phyloP scores from a whole-genome alignment of 1,140 invertebrate genomes.

The Papilio polytes region DNA sequence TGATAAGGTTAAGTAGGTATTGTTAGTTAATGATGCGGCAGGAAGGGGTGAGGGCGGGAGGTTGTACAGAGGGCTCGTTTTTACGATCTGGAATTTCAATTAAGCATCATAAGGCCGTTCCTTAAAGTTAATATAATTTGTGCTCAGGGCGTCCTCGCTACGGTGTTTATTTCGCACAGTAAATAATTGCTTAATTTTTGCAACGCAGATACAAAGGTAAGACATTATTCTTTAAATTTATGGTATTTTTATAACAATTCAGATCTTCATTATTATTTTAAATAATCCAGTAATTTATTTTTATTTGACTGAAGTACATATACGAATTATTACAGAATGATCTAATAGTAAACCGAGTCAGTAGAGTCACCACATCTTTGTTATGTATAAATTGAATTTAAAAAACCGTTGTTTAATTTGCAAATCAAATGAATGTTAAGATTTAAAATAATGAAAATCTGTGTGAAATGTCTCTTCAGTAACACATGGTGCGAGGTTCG shows the following conservation, averaged over 20 bases:
- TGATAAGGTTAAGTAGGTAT: neutral
- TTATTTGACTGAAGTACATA: too few relatives aligned
- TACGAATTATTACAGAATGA: too few relatives aligned
- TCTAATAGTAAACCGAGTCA: too few relatives aligned
- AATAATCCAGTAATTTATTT: neutral
- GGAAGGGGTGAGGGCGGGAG: neutral
- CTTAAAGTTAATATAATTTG: slow-evolving; percentile 13
- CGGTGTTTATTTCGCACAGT: neutral
- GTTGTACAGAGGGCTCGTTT: neutral
- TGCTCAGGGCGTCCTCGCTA: neutral
- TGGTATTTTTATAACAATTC: too few relatives aligned
- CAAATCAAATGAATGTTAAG: too few relatives aligned
- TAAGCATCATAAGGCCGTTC: neutral
- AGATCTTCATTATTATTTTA: too few relatives aligned
- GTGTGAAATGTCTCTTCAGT: neutral
- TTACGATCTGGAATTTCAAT: slow-evolving; percentile 26
- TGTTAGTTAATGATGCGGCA: neutral
- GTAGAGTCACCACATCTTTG: too few relatives aligned
- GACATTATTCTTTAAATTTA: neutral
- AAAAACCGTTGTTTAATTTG: too few relatives aligned
- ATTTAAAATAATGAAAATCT: neutral
- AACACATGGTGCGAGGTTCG: neutral
- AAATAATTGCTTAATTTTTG: neutral
- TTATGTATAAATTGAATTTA: too few relatives aligned
- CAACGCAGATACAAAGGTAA: neutral